Conservation (phyloP, 1,140 invertebrate genomes). For the Atta cephalotes region DNA sequence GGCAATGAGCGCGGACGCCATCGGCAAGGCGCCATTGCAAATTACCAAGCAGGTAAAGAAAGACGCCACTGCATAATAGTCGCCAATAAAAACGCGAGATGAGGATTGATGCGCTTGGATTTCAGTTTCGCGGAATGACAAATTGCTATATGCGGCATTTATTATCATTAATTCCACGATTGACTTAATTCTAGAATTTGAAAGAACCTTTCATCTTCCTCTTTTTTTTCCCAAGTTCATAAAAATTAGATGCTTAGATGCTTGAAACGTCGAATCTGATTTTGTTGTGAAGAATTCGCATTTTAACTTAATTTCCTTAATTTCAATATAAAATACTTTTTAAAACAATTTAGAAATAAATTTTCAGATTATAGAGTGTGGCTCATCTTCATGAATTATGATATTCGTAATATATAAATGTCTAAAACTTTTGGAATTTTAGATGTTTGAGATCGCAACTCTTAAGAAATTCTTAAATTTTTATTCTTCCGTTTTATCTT, state of each 20-base stretch:
- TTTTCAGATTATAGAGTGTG: not conserved
- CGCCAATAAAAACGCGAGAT: conserved; percentile 57
- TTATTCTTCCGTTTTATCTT: not conserved
- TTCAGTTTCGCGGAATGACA: conserved; percentile 43
- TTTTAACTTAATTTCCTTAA: not conserved
- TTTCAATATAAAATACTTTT: not conserved
- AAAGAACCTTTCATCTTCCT: not conserved
- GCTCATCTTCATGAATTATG: not conserved
- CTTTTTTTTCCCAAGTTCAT: not conserved
- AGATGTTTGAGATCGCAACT: not conserved
- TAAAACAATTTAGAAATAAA: not conserved
- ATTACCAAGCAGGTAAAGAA: conserved; percentile 90
- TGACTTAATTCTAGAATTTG: conserved; percentile 19
- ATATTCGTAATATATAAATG: not conserved
- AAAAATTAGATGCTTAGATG: not conserved
- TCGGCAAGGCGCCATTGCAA: conserved; percentile 92
- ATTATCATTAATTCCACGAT: conserved; percentile 44
- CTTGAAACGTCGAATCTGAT: not conserved
- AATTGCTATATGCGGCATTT: conserved; percentile 48
- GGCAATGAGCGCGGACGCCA: conserved; percentile 95
- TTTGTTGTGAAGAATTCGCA: not conserved
- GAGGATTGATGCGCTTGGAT: conserved; percentile 55
- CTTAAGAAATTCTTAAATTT: not conserved
- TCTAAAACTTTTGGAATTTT: not conserved
- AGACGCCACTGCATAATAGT: conserved; percentile 30